Base-by-base conservation (phyloP, 2,797 vertebrate species). In the Spinibarbus caldwelli region DNA sequence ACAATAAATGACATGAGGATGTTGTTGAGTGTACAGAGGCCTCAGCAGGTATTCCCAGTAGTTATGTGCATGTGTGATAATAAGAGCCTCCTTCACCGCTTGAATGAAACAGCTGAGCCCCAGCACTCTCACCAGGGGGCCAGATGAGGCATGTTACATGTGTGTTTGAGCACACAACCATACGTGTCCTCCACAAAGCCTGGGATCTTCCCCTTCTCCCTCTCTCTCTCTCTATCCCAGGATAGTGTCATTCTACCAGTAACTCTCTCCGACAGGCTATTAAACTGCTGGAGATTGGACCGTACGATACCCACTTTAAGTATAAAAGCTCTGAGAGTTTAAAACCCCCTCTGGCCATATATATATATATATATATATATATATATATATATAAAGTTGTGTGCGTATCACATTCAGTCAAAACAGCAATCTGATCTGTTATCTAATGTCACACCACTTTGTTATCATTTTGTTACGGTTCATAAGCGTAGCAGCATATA, bases 91-190 rank as follows among this genome's bases (percentile, higher is more conserved):
- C 77, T 87, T 71, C 72, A 31, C 81, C 75, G 78, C 34, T 80
- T 84, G 71, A 73, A 38, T 17, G 19, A 80, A 87, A 72, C 88
- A 89, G 84, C 82, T 87, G 86, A 86, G 84, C 34, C 84, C 64
- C 19, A 47, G 76, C 38, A 73, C 77, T 75, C 49, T 85, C 77
- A 83, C 14, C 70, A 19, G 80, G 84, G 43, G 38, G 47, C 1
- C 45, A 43, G 23, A 64, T 49, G 62, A 71, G 45, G 66, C 41
- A 79, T 73, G 84, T 34, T 43, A 71, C 34, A 11, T 78, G 78
- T 87, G 59, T 86, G 14, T 80, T 34, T 82, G 49, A 47, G 36
- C 36, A 45, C 29, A 41, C 34, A 77, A 66, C 59, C 64, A n/a
- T 57, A 59, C 31, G 6, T 75, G 62, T 52, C 72, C 43, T 64